These are phyloP conservation scores for Diacarnus erythraeanus DNA, from an alignment of 37 sponge, comb jelly and placozoan species.

Conservation along the genomic window DNA sequence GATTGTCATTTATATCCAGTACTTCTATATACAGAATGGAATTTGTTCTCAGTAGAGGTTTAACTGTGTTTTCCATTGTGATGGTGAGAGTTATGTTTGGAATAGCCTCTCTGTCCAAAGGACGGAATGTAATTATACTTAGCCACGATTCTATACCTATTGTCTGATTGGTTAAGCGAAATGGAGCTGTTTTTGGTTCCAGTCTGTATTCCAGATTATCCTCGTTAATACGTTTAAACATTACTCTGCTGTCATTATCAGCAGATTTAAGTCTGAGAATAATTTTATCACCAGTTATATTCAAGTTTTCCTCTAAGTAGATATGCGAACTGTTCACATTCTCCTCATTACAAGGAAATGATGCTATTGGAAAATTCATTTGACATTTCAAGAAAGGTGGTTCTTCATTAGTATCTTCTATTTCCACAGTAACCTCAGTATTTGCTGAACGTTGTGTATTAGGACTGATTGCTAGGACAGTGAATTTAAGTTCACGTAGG, in stretches of 20 bases:
- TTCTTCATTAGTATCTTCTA: conserved; percentile 67
- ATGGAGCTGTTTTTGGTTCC: not conserved
- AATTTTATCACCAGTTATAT: not conserved
- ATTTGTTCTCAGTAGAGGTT: conserved; percentile 6
- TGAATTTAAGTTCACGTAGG: conserved; percentile 1
- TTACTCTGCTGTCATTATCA: not conserved
- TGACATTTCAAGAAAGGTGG: conserved; percentile 13
- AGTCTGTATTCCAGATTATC: not conserved
- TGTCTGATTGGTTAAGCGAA: not conserved
- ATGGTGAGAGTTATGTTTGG: conserved; percentile 26
- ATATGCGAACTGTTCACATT: not conserved
- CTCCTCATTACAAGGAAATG: not conserved
- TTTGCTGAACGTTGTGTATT: not conserved
- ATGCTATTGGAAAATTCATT: too few relatives aligned
- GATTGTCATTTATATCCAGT: conserved; percentile 54
- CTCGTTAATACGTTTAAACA: not conserved
- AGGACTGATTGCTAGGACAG: conserved; percentile 17
- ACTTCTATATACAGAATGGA: conserved; percentile 17
- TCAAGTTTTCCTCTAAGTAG: not conserved
- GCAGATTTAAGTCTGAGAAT: not conserved
- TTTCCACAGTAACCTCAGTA: not conserved
- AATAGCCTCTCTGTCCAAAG: conserved; percentile 40
- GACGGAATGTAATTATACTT: not conserved
- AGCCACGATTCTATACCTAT: too few relatives aligned
- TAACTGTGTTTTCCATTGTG: conserved; percentile 11